Percentiles rank a stretch among this genome's conserved stretches.
phyloP scores from a whole-genome alignment of 2,888 invertebrate species.

The Clepsis dumicolana region DNA sequence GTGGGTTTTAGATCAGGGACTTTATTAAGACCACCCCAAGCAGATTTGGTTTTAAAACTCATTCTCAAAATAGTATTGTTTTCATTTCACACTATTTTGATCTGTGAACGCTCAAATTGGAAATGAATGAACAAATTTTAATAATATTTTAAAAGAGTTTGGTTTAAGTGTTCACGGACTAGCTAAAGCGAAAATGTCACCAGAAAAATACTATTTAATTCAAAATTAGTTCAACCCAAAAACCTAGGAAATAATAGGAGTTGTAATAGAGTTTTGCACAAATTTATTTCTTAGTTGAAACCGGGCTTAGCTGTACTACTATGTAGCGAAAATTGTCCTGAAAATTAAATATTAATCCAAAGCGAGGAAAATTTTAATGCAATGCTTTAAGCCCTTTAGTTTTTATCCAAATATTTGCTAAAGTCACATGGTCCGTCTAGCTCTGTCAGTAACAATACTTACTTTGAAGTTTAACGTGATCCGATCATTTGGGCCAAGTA shows the following conservation, averaged over 20 bases:
- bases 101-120: neutral
- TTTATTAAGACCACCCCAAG: neutral
- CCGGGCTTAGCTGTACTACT: neutral
- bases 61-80: neutral
- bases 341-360: neutral
- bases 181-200: slow-evolving; percentile 2
- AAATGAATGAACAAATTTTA: neutral
- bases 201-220: neutral
- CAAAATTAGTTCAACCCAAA: neutral
- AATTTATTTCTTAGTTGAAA: neutral
- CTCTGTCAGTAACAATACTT: no score
- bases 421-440: neutral
- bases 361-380: neutral
- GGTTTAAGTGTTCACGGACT: neutral
- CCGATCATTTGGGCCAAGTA: no score
- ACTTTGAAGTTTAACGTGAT: no score
- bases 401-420: slow-evolving; percentile 2
- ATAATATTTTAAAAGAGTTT: neutral
- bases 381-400: slow-evolving; percentile 1
- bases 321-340: neutral
- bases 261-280: slow-evolving; percentile 2
- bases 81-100: neutral
- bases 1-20: neutral
- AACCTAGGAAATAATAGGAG: neutral
- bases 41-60: neutral